These are phyloP conservation scores for Gymnocephalus cernua DNA, from an alignment of 2,113 vertebrate species.

Conservation along the genomic window DNA sequence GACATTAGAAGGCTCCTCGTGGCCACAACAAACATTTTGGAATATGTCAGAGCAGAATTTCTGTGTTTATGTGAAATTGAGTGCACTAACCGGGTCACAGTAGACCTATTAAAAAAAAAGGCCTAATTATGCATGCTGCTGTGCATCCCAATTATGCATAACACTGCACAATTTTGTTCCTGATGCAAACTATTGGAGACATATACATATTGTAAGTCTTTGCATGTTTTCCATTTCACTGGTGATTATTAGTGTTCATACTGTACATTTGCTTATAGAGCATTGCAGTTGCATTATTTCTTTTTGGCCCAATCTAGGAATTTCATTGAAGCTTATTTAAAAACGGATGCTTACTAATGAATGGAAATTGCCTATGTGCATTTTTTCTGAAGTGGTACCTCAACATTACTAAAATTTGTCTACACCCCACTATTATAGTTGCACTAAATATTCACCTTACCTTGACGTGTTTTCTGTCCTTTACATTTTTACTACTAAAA, in stretches of 20 bases:
- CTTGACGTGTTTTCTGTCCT: slow-evolving; percentile 22
- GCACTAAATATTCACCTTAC: slow-evolving; percentile 14
- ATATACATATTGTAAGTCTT: slow-evolving; percentile 52
- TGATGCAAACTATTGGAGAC: slow-evolving; percentile 37
- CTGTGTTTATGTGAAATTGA: slow-evolving; percentile 73
- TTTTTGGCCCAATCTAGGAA: slow-evolving; percentile 5
- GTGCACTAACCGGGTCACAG: slow-evolving; percentile 63
- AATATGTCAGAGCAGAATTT: slow-evolving; percentile 63
- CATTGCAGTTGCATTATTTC: slow-evolving; percentile 19
- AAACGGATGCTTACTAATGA: slow-evolving; percentile 3
- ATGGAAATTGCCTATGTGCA: slow-evolving; percentile 10
- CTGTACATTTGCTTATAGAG: slow-evolving; percentile 12
- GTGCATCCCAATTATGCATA: slow-evolving; percentile 58
- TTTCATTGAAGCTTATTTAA: slow-evolving; percentile 12
- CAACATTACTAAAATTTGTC: slow-evolving; percentile 14
- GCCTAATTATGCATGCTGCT: slow-evolving; percentile 58
- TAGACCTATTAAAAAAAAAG: slow-evolving; percentile 37
- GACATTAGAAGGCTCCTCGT: slow-evolving; percentile 58
- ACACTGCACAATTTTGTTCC: slow-evolving; percentile 53
- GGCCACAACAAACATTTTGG: slow-evolving; percentile 68
- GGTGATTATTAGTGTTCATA: slow-evolving; percentile 30
- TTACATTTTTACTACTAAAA: slow-evolving; percentile 24
- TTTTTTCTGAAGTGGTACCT: slow-evolving; percentile 24
- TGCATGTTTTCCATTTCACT: slow-evolving; percentile 67
- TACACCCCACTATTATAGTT: slow-evolving; percentile 5